phyloP scores from a whole-genome alignment of 1,140 invertebrate species.

The Tribolium madens region DNA sequence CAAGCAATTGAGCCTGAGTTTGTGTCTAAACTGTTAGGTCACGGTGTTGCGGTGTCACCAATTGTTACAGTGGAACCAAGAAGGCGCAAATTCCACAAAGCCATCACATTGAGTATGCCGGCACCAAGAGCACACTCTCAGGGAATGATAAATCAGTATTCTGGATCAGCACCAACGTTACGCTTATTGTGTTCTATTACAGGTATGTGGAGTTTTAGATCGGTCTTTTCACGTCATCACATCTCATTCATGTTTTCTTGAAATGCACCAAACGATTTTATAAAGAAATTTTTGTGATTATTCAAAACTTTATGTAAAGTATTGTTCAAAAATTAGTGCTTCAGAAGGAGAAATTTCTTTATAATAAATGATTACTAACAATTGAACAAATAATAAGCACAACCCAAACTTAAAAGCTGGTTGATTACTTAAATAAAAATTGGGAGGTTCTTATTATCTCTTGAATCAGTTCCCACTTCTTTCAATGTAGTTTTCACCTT shows the following conservation, averaged over 20 bases:
- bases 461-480: conserved; percentile 17
- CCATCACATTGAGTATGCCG: conserved; percentile 95
- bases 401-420: too few species aligned
- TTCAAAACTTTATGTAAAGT: too few species aligned
- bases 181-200: conserved; percentile 94
- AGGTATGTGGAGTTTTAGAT: conserved; percentile 71
- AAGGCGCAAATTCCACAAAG: conserved; percentile 95
- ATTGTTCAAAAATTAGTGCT: too few species aligned
- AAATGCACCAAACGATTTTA: too few species aligned
- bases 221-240: neutral
- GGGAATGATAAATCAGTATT: conserved; percentile 92
- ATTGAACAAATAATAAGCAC: too few species aligned
- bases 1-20: conserved; percentile 89
- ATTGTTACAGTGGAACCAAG: conserved; percentile 97
- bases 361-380: too few species aligned
- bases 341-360: too few species aligned
- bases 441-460: conserved; percentile 9
- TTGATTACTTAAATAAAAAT: neutral
- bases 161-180: conserved; percentile 83
- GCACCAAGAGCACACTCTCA: conserved; percentile 88
- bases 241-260: too few species aligned
- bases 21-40: conserved; percentile 85
- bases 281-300: too few species aligned
- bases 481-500: conserved; percentile 21
- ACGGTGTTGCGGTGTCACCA: conserved; percentile 92